Base-by-base conservation (phyloP, 2,113 vertebrate species). In the Cephalopholis sonnerati region DNA sequence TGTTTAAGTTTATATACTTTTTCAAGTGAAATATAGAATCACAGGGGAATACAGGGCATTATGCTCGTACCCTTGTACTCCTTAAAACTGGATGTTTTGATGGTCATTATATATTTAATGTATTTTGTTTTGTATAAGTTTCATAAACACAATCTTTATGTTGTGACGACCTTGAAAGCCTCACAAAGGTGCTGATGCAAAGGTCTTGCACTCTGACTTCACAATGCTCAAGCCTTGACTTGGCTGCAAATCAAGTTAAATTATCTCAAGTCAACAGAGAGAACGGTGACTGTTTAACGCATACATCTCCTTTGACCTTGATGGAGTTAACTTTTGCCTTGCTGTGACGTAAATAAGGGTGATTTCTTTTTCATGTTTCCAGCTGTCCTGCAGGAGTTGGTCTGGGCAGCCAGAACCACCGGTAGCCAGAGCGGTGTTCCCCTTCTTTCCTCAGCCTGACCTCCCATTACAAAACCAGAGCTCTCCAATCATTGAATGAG, bases 401-500 rank as follows among this genome's bases (percentile, higher is more conserved):
- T 58, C 44, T 0, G 51, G 25, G 36, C 64, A 57, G 54, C 29
- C 5, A 15, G 68, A 53, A n/a, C 1, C 39, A 22, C 55, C 83
- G 3, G 86, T 75, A 89, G 84, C 78, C 74, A 32, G 46, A 66
- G 7, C 2, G 15, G 53, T 5, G 75, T 72, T 87, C 48, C 79
- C 81, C 51, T 48, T 62, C 62, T 80, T 77, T 86, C 84, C 79
- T 61, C 67, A 57, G 58, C 54, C 51, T 41, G 32, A 67, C n/a
- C 81, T 85, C 57, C 55, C 74, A 20, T 77, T 72, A 78, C 64
- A 59, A 75, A 85, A 76, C 58, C 74, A 65, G 51, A 77, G 61
- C 36, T 1, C 36, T 74, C 72, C 64, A 18, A 87, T 90, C 84
- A 27, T 51, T 54, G 84, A 79, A 85, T 61, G 70, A 87, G 87